Percentiles rank a stretch among this genome's conserved stretches.
Evolutionary conservation across 2,797 vertebrate species (phyloP).

Genomic region (Calcarius lapponicus): DNA sequence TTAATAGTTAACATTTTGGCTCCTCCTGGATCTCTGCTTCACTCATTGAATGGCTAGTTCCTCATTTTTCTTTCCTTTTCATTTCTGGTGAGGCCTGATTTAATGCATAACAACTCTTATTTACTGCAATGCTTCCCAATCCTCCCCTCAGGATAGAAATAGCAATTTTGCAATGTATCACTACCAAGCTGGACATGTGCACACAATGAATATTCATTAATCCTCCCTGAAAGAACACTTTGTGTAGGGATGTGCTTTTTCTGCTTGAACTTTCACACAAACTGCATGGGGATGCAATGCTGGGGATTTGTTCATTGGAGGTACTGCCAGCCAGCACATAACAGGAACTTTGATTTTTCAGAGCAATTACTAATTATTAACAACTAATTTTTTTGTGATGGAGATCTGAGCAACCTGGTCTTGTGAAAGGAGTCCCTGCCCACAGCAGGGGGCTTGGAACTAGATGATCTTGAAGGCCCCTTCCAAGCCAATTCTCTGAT

Average conservation of each 20-base stretch:
- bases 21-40: not conserved
- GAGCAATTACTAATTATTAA: not conserved
- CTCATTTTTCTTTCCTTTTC: not conserved
- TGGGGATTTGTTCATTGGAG: not conserved
- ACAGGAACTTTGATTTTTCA: not conserved
- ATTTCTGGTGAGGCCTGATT: not conserved
- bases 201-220: not conserved
- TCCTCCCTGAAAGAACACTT: not conserved
- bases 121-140: not conserved
- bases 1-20: not conserved
- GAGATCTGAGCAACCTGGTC: not conserved
- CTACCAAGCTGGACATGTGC: not conserved
- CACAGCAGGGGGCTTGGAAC: not conserved
- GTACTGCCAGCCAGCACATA: not conserved
- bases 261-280: not conserved
- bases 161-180: not conserved
- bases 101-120: not conserved
- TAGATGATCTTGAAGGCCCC: not conserved
- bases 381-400: not conserved
- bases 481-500: not conserved
- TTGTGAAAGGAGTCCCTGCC: not conserved
- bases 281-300: not conserved
- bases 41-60: not conserved
- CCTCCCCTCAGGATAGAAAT: not conserved
- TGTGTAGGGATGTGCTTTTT: not conserved